These are phyloP conservation scores for Epinephelus awoara DNA, from an alignment of 2,797 vertebrate genomes.

Conservation along the genomic window DNA sequence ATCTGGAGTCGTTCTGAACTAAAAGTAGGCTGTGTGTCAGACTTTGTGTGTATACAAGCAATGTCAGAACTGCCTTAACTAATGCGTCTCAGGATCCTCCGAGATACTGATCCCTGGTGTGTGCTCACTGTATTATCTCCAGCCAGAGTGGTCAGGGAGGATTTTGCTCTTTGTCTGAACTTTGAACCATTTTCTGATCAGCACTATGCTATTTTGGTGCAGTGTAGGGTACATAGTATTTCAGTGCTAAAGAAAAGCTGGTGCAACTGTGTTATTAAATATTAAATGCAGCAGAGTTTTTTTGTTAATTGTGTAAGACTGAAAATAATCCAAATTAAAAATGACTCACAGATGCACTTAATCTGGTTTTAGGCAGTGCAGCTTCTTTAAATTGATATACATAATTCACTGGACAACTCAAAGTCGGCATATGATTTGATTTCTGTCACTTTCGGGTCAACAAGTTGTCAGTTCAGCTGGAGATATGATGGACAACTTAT, in stretches of 20 bases:
- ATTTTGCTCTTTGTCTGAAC: constrained; percentile 16
- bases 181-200: constrained; percentile 8
- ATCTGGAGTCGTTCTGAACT: constrained; percentile 3
- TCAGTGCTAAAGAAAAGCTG: neutral
- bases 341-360: constrained; percentile 28
- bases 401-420: constrained; percentile 40
- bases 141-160: constrained; percentile 7
- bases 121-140: neutral
- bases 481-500: constrained; percentile 33
- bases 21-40: constrained; percentile 7
- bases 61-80: constrained; percentile 31
- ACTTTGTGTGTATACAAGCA: neutral
- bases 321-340: constrained; percentile 41
- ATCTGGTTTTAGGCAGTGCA: constrained; percentile 34
- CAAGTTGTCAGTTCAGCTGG: neutral
- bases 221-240: neutral
- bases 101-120: constrained; percentile 2
- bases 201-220: neutral
- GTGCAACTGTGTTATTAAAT: constrained; percentile 19
- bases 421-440: constrained; percentile 46
- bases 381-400: constrained; percentile 43
- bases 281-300: constrained; percentile 2
- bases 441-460: constrained; percentile 41
- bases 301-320: constrained; percentile 1
- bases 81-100: constrained; percentile 16